Evolutionary conservation across 2,888 invertebrate species (phyloP), one percentile per base, ranked within the genome.

Genomic region (Caenorhabditis virilis): DNA sequence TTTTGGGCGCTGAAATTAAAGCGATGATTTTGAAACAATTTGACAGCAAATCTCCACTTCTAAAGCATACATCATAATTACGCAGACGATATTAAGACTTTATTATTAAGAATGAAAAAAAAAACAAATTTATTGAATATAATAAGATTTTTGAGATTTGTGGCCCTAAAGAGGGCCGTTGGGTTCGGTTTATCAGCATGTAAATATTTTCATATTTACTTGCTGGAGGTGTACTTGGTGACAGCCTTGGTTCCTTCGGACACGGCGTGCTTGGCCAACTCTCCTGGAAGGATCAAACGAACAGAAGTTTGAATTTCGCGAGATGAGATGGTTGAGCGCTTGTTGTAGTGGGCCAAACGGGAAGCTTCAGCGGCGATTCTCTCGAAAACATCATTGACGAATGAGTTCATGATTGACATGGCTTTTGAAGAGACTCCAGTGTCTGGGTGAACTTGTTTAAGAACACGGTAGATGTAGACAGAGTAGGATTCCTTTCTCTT

Each of bases 1-100:
- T n/a, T n/a, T n/a, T n/a, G 61, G 95, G 95, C 56, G 95, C 95
- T 0, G 95, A 97, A 87, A 93, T 97, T 69, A 87, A 94, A 47
- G 92, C 92, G 83, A 90, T 82, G 95, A 95, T 86, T 97, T 97
- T 85, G 92, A 93, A 84, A 89, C 90, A 71, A 93, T 94, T 85
- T 97, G 97, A 95, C 88, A 89, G 74, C 89, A 89, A 72, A 45
- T 56, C 72, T 45, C 62, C 65, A 13, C 35, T 62, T 30, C 51
- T 48, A 33, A 52, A 62, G 39, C 70, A 67, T 67, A 67, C 53
- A 35, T 69, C 69, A 18, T 65, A 42, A 47, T n/a, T 30, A 20
- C n/a, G n/a, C n/a, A n/a, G n/a, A n/a, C n/a, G n/a, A n/a, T n/a
- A n/a, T n/a, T n/a, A n/a, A n/a, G n/a, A n/a, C n/a, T n/a, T n/a